These are phyloP conservation scores for Acanthochromis polyacanthus DNA, from an alignment of 2,113 vertebrate genomes.

Conservation along the genomic window DNA sequence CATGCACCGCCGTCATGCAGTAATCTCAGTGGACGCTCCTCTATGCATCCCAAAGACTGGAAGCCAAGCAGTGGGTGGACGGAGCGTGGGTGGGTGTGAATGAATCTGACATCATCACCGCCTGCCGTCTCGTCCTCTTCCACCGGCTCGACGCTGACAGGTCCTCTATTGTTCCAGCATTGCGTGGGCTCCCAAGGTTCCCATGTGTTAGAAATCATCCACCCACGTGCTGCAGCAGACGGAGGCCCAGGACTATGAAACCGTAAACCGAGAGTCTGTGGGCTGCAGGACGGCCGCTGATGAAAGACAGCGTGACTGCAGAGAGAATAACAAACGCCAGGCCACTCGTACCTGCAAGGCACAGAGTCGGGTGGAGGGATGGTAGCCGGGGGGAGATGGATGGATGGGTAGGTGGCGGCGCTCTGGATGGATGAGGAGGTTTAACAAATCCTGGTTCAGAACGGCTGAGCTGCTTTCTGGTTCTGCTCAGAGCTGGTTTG, in stretches of 20 bases:
- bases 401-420: slow-evolving; percentile 40
- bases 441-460: slow-evolving; percentile 55
- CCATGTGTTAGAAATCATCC: slow-evolving; percentile 90
- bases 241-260: slow-evolving; percentile 82
- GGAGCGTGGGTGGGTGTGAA: slow-evolving; percentile 76
- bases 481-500: slow-evolving; percentile 70
- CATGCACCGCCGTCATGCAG: too few species aligned
- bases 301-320: slow-evolving; percentile 85
- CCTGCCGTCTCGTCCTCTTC: slow-evolving; percentile 72
- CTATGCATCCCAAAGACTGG: slow-evolving; percentile 37
- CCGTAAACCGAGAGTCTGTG: slow-evolving; percentile 81
- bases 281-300: slow-evolving; percentile 80
- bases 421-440: slow-evolving; percentile 59
- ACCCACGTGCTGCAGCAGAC: slow-evolving; percentile 86
- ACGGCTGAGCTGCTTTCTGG: slow-evolving; percentile 52
- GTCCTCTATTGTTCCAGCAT: slow-evolving; percentile 84
- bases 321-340: slow-evolving; percentile 84
- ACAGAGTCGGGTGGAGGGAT: background rate
- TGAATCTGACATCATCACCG: slow-evolving; percentile 82
- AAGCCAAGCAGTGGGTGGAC: slow-evolving; percentile 45
- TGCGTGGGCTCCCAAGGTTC: slow-evolving; percentile 83
- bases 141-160: slow-evolving; percentile 80
- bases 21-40: slow-evolving; percentile 22
- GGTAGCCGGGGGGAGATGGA: slow-evolving; percentile 31
- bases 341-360: slow-evolving; percentile 63